Percentiles rank a stretch among this genome's conserved stretches.
phyloP scores from a whole-genome alignment of 1,140 invertebrate genomes.

The Lepidotrigona ventralis region DNA sequence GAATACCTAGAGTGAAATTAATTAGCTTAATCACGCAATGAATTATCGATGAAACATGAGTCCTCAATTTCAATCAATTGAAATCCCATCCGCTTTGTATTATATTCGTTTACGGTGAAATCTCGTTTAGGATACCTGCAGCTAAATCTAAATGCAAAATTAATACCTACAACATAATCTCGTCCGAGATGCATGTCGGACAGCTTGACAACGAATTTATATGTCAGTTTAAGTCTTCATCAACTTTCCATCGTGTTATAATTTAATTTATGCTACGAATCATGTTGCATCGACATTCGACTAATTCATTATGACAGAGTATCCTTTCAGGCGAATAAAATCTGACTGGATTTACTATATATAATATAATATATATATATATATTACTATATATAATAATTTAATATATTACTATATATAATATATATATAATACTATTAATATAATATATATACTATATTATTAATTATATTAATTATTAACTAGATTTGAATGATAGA shows the following conservation, averaged over 20 bases:
- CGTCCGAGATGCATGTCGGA: neutral
- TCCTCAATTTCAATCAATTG: neutral
- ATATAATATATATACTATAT: too few species aligned
- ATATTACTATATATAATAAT: too few species aligned
- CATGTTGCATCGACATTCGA: neutral
- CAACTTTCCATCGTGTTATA: neutral
- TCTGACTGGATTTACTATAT: too few species aligned
- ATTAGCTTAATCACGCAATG: neutral
- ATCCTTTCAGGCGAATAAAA: neutral
- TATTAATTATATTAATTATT: too few species aligned
- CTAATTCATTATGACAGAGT: neutral
- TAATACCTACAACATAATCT: neutral
- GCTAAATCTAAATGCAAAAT: neutral
- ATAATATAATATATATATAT: too few species aligned
- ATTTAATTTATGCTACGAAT: neutral
- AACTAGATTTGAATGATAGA: too few species aligned
- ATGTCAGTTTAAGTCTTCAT: neutral
- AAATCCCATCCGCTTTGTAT: neutral
- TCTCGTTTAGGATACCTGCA: neutral
- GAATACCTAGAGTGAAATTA: neutral
- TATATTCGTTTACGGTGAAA: neutral
- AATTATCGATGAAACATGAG: neutral
- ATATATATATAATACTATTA: too few species aligned
- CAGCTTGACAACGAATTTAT: constrained; percentile 9
- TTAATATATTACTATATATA: too few species aligned